Evolutionary conservation across 2,888 invertebrate species (phyloP).

Genomic region (Amphiduros pacificus): DNA sequence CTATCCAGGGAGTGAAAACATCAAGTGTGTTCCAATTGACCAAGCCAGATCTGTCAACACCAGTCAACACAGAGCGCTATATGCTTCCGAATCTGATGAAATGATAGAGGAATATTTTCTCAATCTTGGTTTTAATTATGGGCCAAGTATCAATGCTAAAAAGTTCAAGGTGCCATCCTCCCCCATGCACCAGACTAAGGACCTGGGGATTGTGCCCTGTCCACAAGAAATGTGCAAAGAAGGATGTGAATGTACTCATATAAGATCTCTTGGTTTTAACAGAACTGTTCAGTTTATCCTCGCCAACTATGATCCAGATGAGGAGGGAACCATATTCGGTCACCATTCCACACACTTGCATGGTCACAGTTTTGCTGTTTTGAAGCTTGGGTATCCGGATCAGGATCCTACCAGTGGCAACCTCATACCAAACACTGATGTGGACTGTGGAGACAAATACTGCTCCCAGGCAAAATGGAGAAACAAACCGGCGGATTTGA

Average conservation of each 20-base stretch:
- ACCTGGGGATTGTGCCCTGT: neutral
- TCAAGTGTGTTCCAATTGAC: neutral
- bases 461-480: neutral
- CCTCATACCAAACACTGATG: neutral
- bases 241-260: conserved; percentile 4
- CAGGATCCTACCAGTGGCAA: neutral
- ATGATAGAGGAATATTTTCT: conserved; percentile 1
- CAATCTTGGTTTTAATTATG: conserved; percentile 4
- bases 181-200: neutral
- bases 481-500: neutral
- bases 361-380: conserved; percentile 4
- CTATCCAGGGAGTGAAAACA: neutral
- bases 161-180: neutral
- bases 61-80: neutral
- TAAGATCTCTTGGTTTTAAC: neutral
- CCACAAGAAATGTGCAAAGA: neutral
- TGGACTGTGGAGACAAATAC: neutral
- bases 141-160: neutral
- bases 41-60: neutral
- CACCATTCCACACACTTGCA: conserved; percentile 11
- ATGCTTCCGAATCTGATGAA: neutral
- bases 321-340: neutral
- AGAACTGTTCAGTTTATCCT: conserved; percentile 2
- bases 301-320: neutral
- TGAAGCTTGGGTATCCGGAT: conserved; percentile 1